Conservation (phyloP, 2,888 invertebrate species). For the Nomada fucata region DNA sequence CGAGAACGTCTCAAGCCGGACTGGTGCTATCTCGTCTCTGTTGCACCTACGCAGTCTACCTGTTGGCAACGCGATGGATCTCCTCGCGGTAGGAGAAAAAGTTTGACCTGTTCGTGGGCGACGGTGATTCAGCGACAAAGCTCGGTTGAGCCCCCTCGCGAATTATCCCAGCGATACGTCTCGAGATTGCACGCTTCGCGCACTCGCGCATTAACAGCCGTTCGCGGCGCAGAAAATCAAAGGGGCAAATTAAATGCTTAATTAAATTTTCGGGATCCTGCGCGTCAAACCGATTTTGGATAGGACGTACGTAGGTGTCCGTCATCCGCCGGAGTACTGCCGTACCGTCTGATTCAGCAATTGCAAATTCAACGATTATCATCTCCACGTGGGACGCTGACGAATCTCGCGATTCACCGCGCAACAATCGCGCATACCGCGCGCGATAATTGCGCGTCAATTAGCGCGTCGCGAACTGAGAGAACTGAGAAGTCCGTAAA, state of each 20-base stretch:
- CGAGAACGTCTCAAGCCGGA: slow-evolving; percentile 27
- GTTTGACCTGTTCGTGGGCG: slow-evolving; percentile 50
- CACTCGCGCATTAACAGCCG: slow-evolving; percentile 32
- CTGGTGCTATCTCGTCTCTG: slow-evolving; percentile 29
- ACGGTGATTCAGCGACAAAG: slow-evolving; percentile 56
- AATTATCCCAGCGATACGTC: slow-evolving; percentile 31
- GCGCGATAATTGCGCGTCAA: slow-evolving; percentile 1
- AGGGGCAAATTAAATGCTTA: not conserved
- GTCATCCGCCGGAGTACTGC: no score
- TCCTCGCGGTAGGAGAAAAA: slow-evolving; percentile 32
- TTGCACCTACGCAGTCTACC: slow-evolving; percentile 15
- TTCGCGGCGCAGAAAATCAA: no score
- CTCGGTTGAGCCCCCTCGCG: slow-evolving; percentile 34
- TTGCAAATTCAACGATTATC: not conserved
- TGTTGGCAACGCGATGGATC: slow-evolving; percentile 6
- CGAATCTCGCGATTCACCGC: slow-evolving; percentile 2
- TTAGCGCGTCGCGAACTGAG: not conserved
- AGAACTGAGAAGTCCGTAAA: not conserved
- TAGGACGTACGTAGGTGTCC: not conserved
- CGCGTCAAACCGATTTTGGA: not conserved
- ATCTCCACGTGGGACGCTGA: slow-evolving; percentile 8
- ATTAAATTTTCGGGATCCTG: not conserved
- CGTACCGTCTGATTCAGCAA: not conserved
- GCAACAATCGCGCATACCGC: not conserved
- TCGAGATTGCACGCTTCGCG: slow-evolving; percentile 48